A percentile compares a stretch with the other conserved stretches of the same genome.
Conservation (phyloP, 2,113 vertebrate species). For the Macquaria australasica region DNA sequence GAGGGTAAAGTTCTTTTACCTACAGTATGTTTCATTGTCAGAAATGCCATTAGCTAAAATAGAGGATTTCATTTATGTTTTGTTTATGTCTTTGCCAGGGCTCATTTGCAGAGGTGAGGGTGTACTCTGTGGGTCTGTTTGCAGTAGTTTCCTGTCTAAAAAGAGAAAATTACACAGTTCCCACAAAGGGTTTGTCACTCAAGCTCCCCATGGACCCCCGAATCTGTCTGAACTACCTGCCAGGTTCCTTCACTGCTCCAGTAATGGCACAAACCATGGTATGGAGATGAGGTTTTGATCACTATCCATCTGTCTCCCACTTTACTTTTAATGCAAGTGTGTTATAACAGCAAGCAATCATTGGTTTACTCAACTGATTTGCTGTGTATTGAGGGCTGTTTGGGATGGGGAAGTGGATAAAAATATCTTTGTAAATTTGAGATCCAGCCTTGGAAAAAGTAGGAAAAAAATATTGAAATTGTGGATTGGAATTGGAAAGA, state of each 20-base stretch:
- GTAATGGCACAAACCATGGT: slow-evolving; percentile 88
- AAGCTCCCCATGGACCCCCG: slow-evolving; percentile 87
- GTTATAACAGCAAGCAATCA: neutral
- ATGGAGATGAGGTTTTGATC: slow-evolving; percentile 35
- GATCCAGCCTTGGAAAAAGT: neutral
- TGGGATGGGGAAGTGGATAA: neutral
- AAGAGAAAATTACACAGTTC: slow-evolving; percentile 88
- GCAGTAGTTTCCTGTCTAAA: slow-evolving; percentile 90
- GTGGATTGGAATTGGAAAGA: neutral
- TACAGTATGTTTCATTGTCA: neutral
- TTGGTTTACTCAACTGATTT: neutral
- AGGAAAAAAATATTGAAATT: neutral
- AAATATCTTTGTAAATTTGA: neutral
- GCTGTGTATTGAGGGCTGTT: neutral
- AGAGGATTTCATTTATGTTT: neutral
- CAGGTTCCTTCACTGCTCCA: slow-evolving; percentile 85
- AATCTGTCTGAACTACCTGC: slow-evolving; percentile 87
- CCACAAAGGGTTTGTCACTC: slow-evolving; percentile 83
- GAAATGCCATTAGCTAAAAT: neutral
- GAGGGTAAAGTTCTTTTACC: slow-evolving; percentile 75
- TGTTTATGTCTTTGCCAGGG: slow-evolving; percentile 68
- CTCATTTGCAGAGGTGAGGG: slow-evolving; percentile 87
- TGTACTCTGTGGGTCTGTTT: slow-evolving; percentile 89
- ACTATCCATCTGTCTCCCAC: neutral
- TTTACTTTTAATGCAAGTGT: neutral